phyloP scores from a whole-genome alignment of 2,113 vertebrate species.

The Chitala chitala region DNA sequence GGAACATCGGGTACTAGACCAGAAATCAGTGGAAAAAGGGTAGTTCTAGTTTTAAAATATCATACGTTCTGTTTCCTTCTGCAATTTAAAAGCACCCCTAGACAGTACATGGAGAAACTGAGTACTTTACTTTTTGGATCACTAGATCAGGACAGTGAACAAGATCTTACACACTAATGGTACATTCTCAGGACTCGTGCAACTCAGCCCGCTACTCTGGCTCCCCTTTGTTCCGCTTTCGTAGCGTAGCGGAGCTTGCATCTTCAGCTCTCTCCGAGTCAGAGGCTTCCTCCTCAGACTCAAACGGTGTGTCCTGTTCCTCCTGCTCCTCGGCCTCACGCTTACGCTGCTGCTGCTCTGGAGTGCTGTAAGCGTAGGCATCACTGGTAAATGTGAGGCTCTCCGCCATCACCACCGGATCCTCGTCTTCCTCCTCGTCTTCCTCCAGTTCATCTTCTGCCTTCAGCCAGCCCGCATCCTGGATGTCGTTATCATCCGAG shows the following conservation, averaged over 20 bases:
- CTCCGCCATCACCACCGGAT: conserved; percentile 67
- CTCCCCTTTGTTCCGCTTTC: conserved; percentile 64
- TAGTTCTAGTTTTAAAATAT: too few relatives aligned
- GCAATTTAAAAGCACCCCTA: too few relatives aligned
- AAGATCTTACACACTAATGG: too few relatives aligned
- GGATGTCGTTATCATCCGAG: not conserved
- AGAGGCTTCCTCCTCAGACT: not conserved
- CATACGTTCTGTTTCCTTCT: too few relatives aligned
- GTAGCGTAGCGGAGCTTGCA: conserved; percentile 40
- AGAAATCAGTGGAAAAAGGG: too few relatives aligned
- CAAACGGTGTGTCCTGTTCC: not conserved
- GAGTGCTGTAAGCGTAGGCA: conserved; percentile 44
- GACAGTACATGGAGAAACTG: too few relatives aligned
- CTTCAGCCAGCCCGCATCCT: conserved; percentile 30
- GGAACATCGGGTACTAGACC: too few relatives aligned
- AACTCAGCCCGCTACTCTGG: too few relatives aligned
- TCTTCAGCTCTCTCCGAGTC: conserved; percentile 1
- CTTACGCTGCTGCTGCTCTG: conserved; percentile 40
- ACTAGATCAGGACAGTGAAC: too few relatives aligned
- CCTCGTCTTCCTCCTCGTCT: conserved; percentile 50
- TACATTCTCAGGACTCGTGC: too few relatives aligned
- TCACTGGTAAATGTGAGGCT: conserved; percentile 55
- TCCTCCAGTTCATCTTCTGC: conserved; percentile 30
- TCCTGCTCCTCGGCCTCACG: conserved; percentile 40
- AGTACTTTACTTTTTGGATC: too few relatives aligned